phyloP scores from a whole-genome alignment of 1,140 invertebrate species.

The Bathynomus jamesi region DNA sequence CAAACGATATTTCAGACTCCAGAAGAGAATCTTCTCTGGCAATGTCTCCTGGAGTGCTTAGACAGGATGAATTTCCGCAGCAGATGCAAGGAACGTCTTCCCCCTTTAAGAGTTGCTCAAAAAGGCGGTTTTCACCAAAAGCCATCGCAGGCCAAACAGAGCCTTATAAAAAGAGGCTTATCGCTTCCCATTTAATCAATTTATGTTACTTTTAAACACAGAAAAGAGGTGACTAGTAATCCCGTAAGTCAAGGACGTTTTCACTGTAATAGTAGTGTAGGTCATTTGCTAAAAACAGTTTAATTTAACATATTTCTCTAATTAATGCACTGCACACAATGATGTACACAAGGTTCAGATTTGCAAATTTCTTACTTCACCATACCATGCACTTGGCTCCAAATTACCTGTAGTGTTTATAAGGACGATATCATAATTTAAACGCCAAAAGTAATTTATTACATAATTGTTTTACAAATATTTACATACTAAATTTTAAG shows the following conservation, averaged over 20 bases:
- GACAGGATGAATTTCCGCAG: background rate
- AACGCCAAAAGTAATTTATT: too few relatives aligned
- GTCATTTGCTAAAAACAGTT: background rate
- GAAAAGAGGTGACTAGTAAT: background rate
- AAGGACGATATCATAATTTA: too few relatives aligned
- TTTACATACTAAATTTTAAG: too few relatives aligned
- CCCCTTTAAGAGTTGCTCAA: background rate
- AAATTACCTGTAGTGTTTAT: too few relatives aligned
- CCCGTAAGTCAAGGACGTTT: background rate
- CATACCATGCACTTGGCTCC: too few relatives aligned
- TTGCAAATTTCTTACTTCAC: too few relatives aligned
- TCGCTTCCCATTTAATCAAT: background rate
- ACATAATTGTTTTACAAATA: too few relatives aligned
- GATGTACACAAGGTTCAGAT: too few relatives aligned
- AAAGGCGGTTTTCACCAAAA: background rate
- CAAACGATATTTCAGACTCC: background rate
- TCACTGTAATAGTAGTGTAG: background rate
- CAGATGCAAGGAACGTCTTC: background rate
- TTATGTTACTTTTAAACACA: too few relatives aligned
- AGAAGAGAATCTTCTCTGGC: background rate
- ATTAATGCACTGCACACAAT: background rate
- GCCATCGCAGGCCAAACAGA: background rate
- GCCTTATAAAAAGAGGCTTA: background rate
- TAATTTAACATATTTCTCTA: background rate
- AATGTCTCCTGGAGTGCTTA: background rate